phyloP scores from a whole-genome alignment of 2,113 vertebrate genomes.

The Cercocebus atys region DNA sequence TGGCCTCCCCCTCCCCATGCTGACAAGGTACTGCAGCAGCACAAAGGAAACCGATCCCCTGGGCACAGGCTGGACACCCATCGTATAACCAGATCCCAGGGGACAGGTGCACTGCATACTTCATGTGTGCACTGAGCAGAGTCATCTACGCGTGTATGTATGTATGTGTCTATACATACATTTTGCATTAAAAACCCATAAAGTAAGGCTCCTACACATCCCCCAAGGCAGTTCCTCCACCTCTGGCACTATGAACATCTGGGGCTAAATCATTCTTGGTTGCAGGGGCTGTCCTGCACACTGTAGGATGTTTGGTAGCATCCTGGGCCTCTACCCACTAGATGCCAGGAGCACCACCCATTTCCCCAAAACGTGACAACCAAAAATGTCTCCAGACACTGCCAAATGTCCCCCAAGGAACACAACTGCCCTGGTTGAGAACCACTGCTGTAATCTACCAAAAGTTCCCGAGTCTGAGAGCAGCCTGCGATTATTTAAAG shows the following conservation, averaged over 20 bases:
- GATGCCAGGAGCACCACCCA: not conserved
- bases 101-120: fast-evolving
- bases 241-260: not conserved
- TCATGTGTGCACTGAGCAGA: no score
- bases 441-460: not conserved
- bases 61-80: not conserved
- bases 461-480: not conserved
- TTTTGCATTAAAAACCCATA: not conserved
- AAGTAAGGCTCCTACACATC: not conserved
- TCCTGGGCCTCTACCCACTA: not conserved
- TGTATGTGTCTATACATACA: fast-evolving
- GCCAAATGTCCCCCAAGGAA: not conserved
- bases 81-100: not conserved
- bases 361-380: not conserved
- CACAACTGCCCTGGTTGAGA: fast-evolving
- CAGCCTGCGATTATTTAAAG: not conserved
- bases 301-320: not conserved
- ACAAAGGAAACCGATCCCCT: not conserved
- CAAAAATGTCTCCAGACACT: fast-evolving
- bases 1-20: no score
- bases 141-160: no score
- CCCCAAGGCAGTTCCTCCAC: fast-evolving
- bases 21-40: fast-evolving
- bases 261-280: not conserved
- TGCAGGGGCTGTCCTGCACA: fast-evolving